Evolutionary conservation across 1,140 invertebrate genomes (phyloP).

Genomic region (Danaus melanippus): DNA sequence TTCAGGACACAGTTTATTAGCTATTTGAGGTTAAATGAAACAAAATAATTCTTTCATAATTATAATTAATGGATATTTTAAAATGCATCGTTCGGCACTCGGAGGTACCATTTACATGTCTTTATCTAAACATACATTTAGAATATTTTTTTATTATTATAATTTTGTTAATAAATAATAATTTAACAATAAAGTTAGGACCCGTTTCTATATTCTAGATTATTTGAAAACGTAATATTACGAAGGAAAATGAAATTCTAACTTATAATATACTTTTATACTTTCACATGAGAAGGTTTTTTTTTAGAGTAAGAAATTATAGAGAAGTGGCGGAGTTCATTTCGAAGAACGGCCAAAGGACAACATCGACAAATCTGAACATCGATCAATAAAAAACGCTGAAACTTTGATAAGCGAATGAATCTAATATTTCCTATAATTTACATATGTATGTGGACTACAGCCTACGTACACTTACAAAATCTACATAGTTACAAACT

Average conservation of each 20-base stretch:
- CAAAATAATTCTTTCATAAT: conserved; percentile 30
- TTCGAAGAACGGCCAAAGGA: conserved; percentile 20
- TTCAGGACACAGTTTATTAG: no score
- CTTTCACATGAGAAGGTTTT: no score
- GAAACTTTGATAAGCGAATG: conserved; percentile 53
- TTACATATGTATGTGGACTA: conserved; percentile 45
- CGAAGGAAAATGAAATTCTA: no score
- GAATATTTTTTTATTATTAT: conserved; percentile 27
- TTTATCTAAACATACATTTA: conserved; percentile 61
- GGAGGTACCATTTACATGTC: conserved; percentile 46
- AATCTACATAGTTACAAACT: conserved; percentile 72
- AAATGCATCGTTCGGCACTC: conserved; percentile 56
- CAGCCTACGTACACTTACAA: conserved; percentile 67
- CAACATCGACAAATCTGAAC: conserved; percentile 32
- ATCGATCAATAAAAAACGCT: conserved; percentile 35
- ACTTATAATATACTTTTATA: no score
- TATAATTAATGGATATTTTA: conserved; percentile 58
- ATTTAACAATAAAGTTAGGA: conserved; percentile 28
- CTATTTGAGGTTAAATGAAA: conserved; percentile 30
- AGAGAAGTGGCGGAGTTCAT: not conserved
- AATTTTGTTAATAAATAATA: conserved; percentile 32
- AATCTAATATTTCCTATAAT: conserved; percentile 59
- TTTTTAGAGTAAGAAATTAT: no score
- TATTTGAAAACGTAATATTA: no score
- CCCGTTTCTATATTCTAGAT: conserved; percentile 26